phyloP scores from a whole-genome alignment of 2,888 invertebrate species.

The Cyaniris semiargus region DNA sequence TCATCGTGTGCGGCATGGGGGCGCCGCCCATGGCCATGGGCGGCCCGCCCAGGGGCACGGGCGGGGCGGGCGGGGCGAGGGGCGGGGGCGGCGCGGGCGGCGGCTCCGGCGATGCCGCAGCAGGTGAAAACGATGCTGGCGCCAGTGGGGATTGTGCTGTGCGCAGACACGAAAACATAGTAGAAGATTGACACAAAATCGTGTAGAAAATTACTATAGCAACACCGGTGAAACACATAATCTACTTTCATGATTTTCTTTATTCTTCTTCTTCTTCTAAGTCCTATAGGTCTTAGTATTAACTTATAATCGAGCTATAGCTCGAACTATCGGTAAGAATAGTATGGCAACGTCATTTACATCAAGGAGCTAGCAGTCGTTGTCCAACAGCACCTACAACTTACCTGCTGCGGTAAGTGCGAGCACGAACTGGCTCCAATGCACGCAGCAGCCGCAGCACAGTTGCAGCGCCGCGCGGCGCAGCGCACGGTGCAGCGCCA shows the following conservation, averaged over 20 bases:
- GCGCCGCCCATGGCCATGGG: conserved; percentile 54
- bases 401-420: conserved; percentile 76
- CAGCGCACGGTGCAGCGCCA: conserved; percentile 88
- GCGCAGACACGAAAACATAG: not conserved
- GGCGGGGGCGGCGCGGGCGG: conserved; percentile 82
- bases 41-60: conserved; percentile 58
- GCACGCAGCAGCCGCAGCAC: conserved; percentile 87
- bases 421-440: conserved; percentile 82
- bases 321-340: too few species aligned
- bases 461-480: conserved; percentile 86
- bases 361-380: too few species aligned
- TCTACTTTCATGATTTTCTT: too few species aligned
- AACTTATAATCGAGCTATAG: too few species aligned
- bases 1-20: conserved; percentile 77
- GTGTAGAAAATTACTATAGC: too few species aligned
- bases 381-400: not conserved
- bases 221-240: too few species aligned
- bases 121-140: conserved; percentile 79
- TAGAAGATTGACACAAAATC: too few species aligned
- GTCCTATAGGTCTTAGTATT: too few species aligned
- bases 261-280: too few species aligned
- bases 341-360: too few species aligned
- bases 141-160: conserved; percentile 81
- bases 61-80: conserved; percentile 60
- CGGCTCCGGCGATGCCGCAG: conserved; percentile 81